phyloP scores from a whole-genome alignment of 2,888 invertebrate genomes.

The Caenorhabditis zanzibari region DNA sequence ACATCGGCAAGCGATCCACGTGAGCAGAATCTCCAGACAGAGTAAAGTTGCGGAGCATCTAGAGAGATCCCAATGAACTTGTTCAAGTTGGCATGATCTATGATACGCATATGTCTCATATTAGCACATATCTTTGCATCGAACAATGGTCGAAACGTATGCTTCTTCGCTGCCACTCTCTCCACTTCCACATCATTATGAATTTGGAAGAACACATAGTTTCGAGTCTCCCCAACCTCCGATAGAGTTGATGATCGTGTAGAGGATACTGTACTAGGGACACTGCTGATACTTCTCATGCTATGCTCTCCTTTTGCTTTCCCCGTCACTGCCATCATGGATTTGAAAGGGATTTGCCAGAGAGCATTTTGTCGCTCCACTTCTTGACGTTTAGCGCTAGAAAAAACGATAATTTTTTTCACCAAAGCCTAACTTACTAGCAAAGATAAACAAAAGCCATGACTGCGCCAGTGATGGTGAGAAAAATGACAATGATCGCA shows the following conservation, averaged over 20 bases:
- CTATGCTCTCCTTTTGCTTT: constrained; percentile 65
- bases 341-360: constrained; percentile 73
- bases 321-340: constrained; percentile 41
- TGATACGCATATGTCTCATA: constrained; percentile 65
- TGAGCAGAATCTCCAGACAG: constrained; percentile 78
- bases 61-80: constrained; percentile 78
- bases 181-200: constrained; percentile 65
- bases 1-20: constrained; percentile 76
- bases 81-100: constrained; percentile 75
- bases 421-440: background rate
- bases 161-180: constrained; percentile 70
- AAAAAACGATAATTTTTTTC: background rate
- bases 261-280: constrained; percentile 46
- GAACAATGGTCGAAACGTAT: constrained; percentile 38
- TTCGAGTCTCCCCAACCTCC: constrained; percentile 45
- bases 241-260: constrained; percentile 34
- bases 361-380: constrained; percentile 68
- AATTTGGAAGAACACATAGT: constrained; percentile 49
- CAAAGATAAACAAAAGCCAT: constrained; percentile 34
- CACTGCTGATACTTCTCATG: constrained; percentile 58
- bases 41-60: constrained; percentile 76
- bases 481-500: constrained; percentile 47
- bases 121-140: constrained; percentile 34
- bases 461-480: constrained; percentile 48
- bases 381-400: constrained; percentile 68